Percentiles rank a stretch among this genome's conserved stretches.
Conservation (phyloP, 2,797 vertebrate species). For the Octomys mimax region DNA sequence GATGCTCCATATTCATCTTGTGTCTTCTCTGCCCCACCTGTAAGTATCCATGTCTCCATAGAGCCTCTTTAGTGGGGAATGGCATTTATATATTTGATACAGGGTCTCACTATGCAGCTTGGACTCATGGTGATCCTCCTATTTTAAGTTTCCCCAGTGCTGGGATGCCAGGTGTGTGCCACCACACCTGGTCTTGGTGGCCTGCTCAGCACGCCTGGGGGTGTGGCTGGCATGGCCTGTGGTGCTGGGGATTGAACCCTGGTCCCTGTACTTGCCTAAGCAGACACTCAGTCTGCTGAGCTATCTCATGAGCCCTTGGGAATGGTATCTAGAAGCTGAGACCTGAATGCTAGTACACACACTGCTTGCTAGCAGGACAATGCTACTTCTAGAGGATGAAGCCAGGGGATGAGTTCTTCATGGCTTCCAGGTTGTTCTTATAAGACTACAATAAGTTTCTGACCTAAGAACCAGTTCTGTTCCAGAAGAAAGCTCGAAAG, state of each 20-base stretch:
- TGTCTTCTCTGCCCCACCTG: background rate
- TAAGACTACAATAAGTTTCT: background rate
- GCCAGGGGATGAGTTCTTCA: background rate
- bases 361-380: background rate
- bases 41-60: slow-evolving; percentile 13
- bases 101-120: no score
- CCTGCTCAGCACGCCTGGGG: no score
- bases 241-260: no score
- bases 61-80: background rate
- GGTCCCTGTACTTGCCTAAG: no score
- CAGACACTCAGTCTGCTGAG: no score
- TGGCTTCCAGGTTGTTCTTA: background rate
- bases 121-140: no score
- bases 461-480: background rate
- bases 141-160: no score
- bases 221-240: no score
- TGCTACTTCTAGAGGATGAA: background rate
- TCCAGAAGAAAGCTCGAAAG: background rate
- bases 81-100: background rate
- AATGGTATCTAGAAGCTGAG: slow-evolving; percentile 3
- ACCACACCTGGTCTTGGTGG: no score
- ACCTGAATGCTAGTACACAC: background rate
- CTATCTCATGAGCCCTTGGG: background rate
- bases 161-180: no score
- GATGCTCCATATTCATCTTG: background rate